Conservation (phyloP, 2,888 invertebrate genomes). For the Achlya flavicornis region DNA sequence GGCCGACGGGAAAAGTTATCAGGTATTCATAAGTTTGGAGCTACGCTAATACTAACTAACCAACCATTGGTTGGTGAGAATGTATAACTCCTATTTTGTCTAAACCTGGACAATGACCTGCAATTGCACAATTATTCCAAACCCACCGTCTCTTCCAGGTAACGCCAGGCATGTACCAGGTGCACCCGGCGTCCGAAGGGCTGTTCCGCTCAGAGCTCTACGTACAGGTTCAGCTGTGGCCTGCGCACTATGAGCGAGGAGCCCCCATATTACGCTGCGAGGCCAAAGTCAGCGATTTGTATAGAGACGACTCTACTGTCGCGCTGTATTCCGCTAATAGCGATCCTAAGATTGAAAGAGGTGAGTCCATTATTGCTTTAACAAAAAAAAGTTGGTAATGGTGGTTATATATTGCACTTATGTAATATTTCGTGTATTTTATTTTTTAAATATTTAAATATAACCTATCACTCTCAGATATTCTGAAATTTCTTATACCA, state of each 20-base stretch:
- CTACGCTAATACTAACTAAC: no score
- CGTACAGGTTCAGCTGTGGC: conserved; percentile 84
- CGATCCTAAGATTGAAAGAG: conserved; percentile 89
- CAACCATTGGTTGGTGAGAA: no score
- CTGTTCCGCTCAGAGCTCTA: conserved; percentile 85
- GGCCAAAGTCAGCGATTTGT: conserved; percentile 85
- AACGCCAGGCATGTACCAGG: conserved; percentile 72
- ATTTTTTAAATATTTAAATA: not conserved
- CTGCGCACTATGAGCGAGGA: conserved; percentile 86
- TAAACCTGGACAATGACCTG: no score
- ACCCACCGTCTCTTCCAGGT: conserved; percentile 66
- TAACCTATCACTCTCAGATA: no score
- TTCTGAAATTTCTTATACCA: no score
- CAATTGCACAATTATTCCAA: not conserved
- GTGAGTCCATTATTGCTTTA: conserved; percentile 68
- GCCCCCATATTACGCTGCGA: conserved; percentile 87
- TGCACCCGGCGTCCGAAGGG: conserved; percentile 74
- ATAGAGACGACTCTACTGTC: conserved; percentile 84
- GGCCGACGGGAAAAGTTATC: no score
- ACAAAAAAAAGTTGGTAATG: no score
- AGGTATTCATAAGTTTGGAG: no score
- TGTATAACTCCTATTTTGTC: no score
- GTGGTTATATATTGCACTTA: no score
- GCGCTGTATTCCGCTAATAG: conserved; percentile 86
- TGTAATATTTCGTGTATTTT: no score